These are phyloP conservation scores for Macquaria ambigua DNA, from an alignment of 2,113 vertebrate genomes.

Conservation along the genomic window DNA sequence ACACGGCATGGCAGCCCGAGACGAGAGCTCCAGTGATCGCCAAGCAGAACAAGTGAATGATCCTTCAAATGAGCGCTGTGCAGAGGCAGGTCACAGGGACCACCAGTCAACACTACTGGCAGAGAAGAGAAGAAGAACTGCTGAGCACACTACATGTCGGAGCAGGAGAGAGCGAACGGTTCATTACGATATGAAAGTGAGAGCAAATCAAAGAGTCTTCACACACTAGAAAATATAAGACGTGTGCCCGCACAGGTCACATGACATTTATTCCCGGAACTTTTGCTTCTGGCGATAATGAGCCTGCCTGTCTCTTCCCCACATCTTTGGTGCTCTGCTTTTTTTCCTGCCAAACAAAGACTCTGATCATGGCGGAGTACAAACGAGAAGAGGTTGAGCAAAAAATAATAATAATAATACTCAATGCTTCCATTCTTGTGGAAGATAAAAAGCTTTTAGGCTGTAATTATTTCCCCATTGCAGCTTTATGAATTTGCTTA, in stretches of 20 bases:
- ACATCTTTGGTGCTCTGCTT: slow-evolving; percentile 64
- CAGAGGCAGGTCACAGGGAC: slow-evolving; percentile 66
- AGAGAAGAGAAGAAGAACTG: slow-evolving; percentile 49
- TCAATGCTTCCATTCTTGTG: slow-evolving; percentile 76
- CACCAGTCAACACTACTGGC: slow-evolving; percentile 59
- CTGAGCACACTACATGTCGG: slow-evolving; percentile 54
- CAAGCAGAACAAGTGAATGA: slow-evolving; percentile 59
- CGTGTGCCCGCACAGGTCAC: slow-evolving; percentile 78
- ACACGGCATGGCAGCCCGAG: slow-evolving; percentile 30
- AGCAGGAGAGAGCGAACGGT: slow-evolving; percentile 63
- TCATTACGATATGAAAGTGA: slow-evolving; percentile 80
- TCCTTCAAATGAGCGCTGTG: slow-evolving; percentile 67
- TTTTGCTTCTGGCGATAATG: slow-evolving; percentile 83
- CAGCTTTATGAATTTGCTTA: slow-evolving; percentile 82
- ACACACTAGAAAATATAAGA: slow-evolving; percentile 60
- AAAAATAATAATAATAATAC: slow-evolving; percentile 39
- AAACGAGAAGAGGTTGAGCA: slow-evolving; percentile 67
- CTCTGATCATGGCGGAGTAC: slow-evolving; percentile 76
- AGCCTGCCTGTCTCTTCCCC: slow-evolving; percentile 73
- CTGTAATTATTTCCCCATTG: slow-evolving; percentile 81
- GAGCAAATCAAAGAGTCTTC: slow-evolving; percentile 78
- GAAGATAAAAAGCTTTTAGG: slow-evolving; percentile 82
- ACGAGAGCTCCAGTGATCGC: slow-evolving; percentile 45
- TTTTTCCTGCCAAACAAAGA: slow-evolving; percentile 76
- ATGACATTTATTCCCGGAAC: slow-evolving; percentile 79